Percentiles rank a stretch among this genome's conserved stretches.
phyloP scores from a whole-genome alignment of 2,113 vertebrate genomes.

The Caloenas nicobarica region DNA sequence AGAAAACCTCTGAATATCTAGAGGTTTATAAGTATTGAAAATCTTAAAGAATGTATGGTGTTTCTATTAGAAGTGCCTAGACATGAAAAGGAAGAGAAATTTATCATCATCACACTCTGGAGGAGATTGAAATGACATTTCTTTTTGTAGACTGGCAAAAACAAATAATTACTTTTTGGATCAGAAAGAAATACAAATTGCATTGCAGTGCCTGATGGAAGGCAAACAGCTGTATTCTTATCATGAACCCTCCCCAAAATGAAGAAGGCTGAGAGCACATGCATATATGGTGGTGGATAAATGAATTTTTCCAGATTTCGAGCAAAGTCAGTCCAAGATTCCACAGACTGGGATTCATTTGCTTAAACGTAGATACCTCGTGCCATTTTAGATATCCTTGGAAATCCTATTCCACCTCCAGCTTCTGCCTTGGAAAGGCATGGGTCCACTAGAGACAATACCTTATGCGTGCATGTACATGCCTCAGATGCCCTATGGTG shows the following conservation, averaged over 20 bases:
- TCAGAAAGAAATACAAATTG: background rate
- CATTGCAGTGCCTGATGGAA: background rate
- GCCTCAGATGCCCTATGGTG: background rate
- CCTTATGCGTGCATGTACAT: background rate
- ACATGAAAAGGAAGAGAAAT: background rate
- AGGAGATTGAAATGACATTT: background rate
- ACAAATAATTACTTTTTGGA: slow-evolving; percentile 12
- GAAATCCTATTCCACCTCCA: background rate
- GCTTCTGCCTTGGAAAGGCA: background rate
- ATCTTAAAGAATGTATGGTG: background rate
- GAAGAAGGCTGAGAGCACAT: background rate
- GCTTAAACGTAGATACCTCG: background rate
- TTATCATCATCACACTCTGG: background rate
- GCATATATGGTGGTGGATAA: rapidly evolving
- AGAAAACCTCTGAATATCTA: background rate
- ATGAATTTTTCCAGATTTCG: background rate
- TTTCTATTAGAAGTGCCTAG: slow-evolving; percentile 1
- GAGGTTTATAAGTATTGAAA: background rate
- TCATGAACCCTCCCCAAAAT: background rate
- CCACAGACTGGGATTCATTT: background rate
- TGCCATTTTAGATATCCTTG: background rate
- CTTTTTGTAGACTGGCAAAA: background rate
- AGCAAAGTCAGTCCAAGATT: background rate
- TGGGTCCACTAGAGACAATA: background rate
- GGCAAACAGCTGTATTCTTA: background rate